These are phyloP conservation scores for Halichoerus grypus DNA, from an alignment of 2,113 vertebrate genomes.

Conservation along the genomic window DNA sequence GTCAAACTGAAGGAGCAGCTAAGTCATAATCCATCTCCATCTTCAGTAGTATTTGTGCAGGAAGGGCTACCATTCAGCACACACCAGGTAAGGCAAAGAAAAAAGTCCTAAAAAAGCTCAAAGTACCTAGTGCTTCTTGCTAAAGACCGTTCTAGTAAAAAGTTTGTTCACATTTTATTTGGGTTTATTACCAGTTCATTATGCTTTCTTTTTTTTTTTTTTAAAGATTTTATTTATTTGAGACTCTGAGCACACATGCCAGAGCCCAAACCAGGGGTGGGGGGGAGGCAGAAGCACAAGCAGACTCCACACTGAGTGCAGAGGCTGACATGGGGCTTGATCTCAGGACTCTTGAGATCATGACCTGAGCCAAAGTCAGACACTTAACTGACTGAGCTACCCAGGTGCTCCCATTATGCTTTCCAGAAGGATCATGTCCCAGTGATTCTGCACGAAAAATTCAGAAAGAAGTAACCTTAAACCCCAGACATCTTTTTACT, in stretches of 20 bases:
- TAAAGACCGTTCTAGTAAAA: background rate
- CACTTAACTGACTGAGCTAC: background rate
- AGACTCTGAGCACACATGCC: too few species aligned
- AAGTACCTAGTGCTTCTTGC: constrained; percentile 31
- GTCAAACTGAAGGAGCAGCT: constrained; percentile 82
- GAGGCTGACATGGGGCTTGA: background rate
- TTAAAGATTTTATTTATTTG: background rate
- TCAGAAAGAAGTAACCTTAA: constrained; percentile 44
- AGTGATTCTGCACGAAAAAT: constrained; percentile 41
- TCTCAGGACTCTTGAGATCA: background rate
- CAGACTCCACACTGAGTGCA: background rate
- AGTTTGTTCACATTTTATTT: constrained; percentile 58
- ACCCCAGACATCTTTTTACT: background rate
- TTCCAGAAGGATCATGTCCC: constrained; percentile 17
- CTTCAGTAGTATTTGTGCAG: constrained; percentile 80
- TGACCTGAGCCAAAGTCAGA: background rate
- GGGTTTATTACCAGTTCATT: constrained; percentile 17
- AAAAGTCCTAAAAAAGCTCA: background rate
- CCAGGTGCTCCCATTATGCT: background rate
- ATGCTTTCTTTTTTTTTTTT: background rate
- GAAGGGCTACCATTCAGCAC: constrained; percentile 78
- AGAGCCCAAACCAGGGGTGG: background rate
- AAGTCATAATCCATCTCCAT: constrained; percentile 62
- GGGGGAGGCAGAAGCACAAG: background rate
- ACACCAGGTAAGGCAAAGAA: constrained; percentile 81